Conservation (phyloP, 2,888 invertebrate species). For the Dolomedes plantarius region DNA sequence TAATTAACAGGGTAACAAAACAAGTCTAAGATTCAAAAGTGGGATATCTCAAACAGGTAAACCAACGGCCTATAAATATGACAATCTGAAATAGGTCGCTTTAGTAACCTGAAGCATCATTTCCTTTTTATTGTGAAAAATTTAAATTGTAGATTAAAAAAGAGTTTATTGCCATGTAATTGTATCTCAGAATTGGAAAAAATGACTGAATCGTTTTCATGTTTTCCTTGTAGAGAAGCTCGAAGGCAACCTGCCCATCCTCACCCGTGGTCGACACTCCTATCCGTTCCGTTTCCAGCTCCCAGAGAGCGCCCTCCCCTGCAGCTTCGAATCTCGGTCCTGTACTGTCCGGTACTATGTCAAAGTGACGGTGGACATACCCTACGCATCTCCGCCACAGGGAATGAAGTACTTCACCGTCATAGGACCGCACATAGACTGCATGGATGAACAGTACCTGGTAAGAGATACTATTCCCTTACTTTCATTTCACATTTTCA, state of each 20-base stretch:
- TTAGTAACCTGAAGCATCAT: too few relatives aligned
- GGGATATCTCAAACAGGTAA: too few relatives aligned
- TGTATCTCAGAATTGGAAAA: too few relatives aligned
- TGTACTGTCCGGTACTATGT: constrained; percentile 86
- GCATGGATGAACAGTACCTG: constrained; percentile 87
- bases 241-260: constrained; percentile 82
- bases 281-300: constrained; percentile 84
- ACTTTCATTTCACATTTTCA: too few relatives aligned
- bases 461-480: constrained; percentile 79
- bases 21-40: too few relatives aligned
- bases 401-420: constrained; percentile 88
- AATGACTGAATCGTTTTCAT: too few relatives aligned
- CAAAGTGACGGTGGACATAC: constrained; percentile 85
- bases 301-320: constrained; percentile 85
- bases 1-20: too few relatives aligned
- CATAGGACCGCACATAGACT: constrained; percentile 86
- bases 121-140: too few relatives aligned
- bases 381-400: constrained; percentile 86
- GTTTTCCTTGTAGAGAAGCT: constrained; percentile 78
- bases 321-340: constrained; percentile 86
- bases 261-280: constrained; percentile 84
- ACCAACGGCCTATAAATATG: too few relatives aligned
- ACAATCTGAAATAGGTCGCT: too few relatives aligned
- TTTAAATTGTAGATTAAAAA: too few relatives aligned
- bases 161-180: too few relatives aligned